Base-by-base conservation (phyloP, 2,797 vertebrate species). In the Apogon talboti region DNA sequence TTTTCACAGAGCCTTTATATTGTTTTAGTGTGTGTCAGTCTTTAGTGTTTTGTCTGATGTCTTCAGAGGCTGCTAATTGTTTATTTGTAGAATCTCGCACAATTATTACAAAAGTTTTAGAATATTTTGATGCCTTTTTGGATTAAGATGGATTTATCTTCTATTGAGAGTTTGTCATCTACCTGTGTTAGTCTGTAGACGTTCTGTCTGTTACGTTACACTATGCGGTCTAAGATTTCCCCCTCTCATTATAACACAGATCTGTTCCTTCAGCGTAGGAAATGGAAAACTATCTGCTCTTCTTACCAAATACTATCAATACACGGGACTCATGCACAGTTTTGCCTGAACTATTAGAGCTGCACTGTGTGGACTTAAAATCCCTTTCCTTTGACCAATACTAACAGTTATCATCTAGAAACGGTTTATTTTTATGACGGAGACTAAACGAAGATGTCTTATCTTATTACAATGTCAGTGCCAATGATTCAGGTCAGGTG, bases 11-110 rank as follows among this genome's bases (percentile, higher is more conserved):
- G 89, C 86, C 78, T 81, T 89, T 86, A 78, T 81, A 63, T 83
- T 47, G 68, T 87, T 73, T 80, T 45, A 43, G 66, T 51, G 74
- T 81, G 54, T 65, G 71, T 84, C 42, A 0, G 66, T 79, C 71
- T 53, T 64, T 40, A 71, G 77, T 81, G 82, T 89, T 68, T 75
- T 49, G 78, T 88, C 82, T 35, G 50, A 86, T 66, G 78, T 88
- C 83, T 82, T 85, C 81, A 79, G 75, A 84, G 86, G 93, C 91
- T 93, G 92, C 92, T 94, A 92, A 84, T 61, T 65, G 84, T 84
- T 87, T 33, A 52, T 78, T 76, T 83, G 82, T 81, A 78, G 75
- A 83, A 81, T 82, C 69, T 87, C 78, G 86, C 87, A 88, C 84
- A 92, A 69, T 44, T 67, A 59, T 47, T 21, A 54, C 43, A 37